A percentile compares a stretch with the other conserved stretches of the same genome.
These are phyloP conservation scores for Hypocryptadius cinnamomeus DNA, from an alignment of 2,113 vertebrate genomes.

Conservation along the genomic window DNA sequence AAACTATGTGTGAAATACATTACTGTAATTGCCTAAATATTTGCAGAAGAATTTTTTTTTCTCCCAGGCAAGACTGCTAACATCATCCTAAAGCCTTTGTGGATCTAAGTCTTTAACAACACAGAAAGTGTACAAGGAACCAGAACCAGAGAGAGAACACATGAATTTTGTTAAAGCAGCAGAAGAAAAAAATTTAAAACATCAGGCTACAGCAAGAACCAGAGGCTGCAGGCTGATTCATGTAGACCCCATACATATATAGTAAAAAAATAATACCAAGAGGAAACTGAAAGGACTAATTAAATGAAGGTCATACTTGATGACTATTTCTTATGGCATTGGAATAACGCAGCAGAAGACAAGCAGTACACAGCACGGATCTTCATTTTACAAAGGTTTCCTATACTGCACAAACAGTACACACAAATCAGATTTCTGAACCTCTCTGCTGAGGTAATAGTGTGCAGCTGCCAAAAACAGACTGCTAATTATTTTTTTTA, in stretches of 20 bases:
- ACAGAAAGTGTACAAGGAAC: not conserved
- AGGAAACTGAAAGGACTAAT: constrained; percentile 37
- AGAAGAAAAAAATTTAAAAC: not conserved
- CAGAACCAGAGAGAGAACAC: not conserved
- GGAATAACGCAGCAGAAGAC: not conserved
- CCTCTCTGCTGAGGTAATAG: not conserved
- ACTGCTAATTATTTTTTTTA: not conserved
- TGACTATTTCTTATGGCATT: not conserved
- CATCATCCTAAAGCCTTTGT: not conserved
- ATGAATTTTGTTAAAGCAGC: not conserved
- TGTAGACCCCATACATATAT: not conserved
- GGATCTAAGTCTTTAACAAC: not conserved
- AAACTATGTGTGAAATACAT: not conserved
- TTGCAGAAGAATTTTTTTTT: not conserved
- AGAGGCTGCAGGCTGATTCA: not conserved
- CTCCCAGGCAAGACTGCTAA: not conserved
- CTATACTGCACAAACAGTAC: not conserved
- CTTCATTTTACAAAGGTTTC: constrained; percentile 29
- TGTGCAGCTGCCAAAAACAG: not conserved
- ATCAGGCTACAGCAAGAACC: not conserved
- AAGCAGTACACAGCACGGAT: not conserved
- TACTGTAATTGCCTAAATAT: not conserved
- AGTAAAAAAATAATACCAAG: not conserved
- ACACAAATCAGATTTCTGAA: constrained; percentile 28
- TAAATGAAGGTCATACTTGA: constrained; percentile 17